These are phyloP conservation scores for Cairina moschata DNA, from an alignment of 2,113 vertebrate genomes.

Conservation along the genomic window DNA sequence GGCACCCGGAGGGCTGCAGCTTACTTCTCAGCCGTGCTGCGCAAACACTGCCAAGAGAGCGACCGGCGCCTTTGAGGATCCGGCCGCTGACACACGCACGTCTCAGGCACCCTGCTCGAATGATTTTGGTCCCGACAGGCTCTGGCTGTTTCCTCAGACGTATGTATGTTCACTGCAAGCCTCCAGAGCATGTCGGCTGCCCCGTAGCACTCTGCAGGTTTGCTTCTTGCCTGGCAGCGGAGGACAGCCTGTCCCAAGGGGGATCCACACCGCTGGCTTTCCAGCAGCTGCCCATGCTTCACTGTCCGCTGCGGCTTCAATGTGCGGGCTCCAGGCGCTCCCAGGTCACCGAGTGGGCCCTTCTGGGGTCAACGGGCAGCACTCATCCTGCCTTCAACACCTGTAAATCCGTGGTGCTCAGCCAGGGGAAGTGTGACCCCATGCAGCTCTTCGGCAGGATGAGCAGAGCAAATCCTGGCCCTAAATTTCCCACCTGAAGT, in stretches of 20 bases:
- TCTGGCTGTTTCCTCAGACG: not conserved
- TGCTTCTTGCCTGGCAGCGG: not conserved
- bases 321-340: not conserved
- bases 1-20: not conserved
- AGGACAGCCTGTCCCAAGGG: conserved; percentile 63
- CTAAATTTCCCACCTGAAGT: not conserved
- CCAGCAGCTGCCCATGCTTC: conserved; percentile 42
- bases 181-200: conserved; percentile 37
- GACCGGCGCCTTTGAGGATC: not conserved
- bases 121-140: not conserved
- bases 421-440: not conserved
- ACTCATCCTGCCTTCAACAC: not conserved
- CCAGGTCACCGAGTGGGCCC: not conserved
- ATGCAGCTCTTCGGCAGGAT: not conserved
- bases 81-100: not conserved
- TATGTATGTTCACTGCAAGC: not conserved
- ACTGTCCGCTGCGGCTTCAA: not conserved
- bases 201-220: conserved; percentile 23
- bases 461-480: not conserved
- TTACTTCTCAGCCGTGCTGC: conserved; percentile 12
- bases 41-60: not conserved
- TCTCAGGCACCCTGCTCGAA: not conserved
- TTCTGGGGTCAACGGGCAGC: not conserved
- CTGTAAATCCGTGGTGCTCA: not conserved
- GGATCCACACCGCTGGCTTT: not conserved